These are phyloP conservation scores for Apotomis turbidana DNA, from an alignment of 2,888 invertebrate genomes.

Conservation along the genomic window DNA sequence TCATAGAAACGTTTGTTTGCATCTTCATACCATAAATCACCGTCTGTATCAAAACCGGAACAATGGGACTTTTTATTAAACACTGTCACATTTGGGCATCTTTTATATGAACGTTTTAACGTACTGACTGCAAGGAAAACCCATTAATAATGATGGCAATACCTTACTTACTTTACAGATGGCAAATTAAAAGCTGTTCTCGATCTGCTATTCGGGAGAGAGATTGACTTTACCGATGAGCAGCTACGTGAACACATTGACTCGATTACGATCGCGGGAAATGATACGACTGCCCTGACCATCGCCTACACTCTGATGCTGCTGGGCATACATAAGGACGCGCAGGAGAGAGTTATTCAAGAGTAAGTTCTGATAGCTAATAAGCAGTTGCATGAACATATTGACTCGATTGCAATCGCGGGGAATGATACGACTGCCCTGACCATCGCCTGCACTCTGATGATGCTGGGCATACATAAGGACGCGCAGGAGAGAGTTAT, in stretches of 20 bases:
- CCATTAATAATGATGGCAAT: too few relatives aligned
- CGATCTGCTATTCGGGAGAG: conserved; percentile 75
- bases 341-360: conserved; percentile 60
- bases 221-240: conserved; percentile 78
- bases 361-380: conserved; percentile 60
- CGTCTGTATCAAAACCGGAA: too few relatives aligned
- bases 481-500: conserved; percentile 64
- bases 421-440: conserved; percentile 67
- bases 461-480: conserved; percentile 72
- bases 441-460: conserved; percentile 63
- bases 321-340: conserved; percentile 71
- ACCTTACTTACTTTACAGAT: conserved; percentile 55
- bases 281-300: conserved; percentile 79
- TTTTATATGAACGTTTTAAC: too few relatives aligned
- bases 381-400: neutral
- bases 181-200: conserved; percentile 71
- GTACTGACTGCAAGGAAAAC: too few relatives aligned
- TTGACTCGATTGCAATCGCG: conserved; percentile 79
- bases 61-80: too few relatives aligned
- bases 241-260: conserved; percentile 84
- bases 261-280: conserved; percentile 84
- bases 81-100: too few relatives aligned
- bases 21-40: too few relatives aligned
- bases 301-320: conserved; percentile 76
- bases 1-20: too few relatives aligned